phyloP scores from a whole-genome alignment of 2,888 invertebrate genomes.

The Drosophila pseudotalamancana region DNA sequence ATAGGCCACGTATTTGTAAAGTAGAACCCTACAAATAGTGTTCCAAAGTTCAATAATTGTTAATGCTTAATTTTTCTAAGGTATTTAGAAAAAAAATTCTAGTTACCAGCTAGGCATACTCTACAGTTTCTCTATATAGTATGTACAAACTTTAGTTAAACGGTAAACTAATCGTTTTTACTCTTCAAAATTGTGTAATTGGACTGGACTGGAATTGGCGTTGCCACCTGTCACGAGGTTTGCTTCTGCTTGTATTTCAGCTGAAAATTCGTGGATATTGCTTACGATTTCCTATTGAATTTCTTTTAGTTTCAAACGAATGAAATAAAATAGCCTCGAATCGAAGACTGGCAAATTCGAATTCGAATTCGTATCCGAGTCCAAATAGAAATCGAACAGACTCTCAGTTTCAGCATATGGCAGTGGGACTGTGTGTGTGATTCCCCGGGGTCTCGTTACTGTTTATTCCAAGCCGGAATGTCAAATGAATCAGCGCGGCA shows the following conservation, averaged over 20 bases:
- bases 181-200: too few relatives aligned
- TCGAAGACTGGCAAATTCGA: not conserved
- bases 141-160: too few relatives aligned
- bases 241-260: not conserved
- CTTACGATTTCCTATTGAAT: constrained; percentile 5
- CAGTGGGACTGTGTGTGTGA: not conserved
- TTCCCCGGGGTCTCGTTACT: constrained; percentile 26
- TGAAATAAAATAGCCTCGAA: constrained; percentile 9
- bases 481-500: too few relatives aligned
- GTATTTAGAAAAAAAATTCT: too few relatives aligned
- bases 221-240: constrained; percentile 4
- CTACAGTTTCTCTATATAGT: not conserved
- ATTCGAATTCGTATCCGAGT: not conserved
- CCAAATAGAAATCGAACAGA: constrained; percentile 4
- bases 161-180: too few relatives aligned
- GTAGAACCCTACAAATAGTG: too few relatives aligned
- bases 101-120: too few relatives aligned
- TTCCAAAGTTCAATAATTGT: too few relatives aligned
- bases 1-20: too few relatives aligned
- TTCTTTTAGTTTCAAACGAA: constrained; percentile 20
- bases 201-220: not conserved
- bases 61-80: too few relatives aligned
- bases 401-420: not conserved
- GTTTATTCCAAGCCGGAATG: not conserved
- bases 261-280: constrained; percentile 19